Conservation (phyloP, 2,888 invertebrate species). For the Hirudinaria manillensis region DNA sequence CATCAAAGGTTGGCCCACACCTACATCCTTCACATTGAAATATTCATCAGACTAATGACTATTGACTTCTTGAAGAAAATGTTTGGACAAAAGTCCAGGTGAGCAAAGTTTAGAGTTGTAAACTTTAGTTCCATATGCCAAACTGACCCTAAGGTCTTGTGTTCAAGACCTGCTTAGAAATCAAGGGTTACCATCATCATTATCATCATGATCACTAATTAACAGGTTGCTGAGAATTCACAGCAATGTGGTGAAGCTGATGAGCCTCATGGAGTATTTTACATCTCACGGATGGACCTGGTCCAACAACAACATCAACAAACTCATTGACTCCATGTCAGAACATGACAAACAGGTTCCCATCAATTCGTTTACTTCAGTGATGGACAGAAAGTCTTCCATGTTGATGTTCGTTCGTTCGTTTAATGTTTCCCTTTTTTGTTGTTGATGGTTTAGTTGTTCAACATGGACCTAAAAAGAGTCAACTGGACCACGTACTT, state of each 20-base stretch:
- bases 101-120: not conserved
- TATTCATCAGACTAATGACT: constrained; percentile 18
- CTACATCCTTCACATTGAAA: constrained; percentile 20
- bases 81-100: constrained; percentile 29
- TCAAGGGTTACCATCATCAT: too few relatives aligned
- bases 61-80: constrained; percentile 25
- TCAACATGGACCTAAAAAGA: constrained; percentile 27
- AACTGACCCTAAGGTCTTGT: too few relatives aligned
- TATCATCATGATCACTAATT: too few relatives aligned
- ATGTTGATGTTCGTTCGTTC: too few relatives aligned
- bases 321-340: not conserved
- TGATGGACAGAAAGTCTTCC: not conserved
- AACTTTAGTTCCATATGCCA: too few relatives aligned
- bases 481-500: constrained; percentile 26
- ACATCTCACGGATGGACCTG: constrained; percentile 27
- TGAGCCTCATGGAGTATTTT: constrained; percentile 31
- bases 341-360: constrained; percentile 24
- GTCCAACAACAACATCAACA: constrained; percentile 21
- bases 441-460: constrained; percentile 4
- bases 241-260: constrained; percentile 18
- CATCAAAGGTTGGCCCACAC: not conserved
- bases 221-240: constrained; percentile 30
- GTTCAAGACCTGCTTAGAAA: too few relatives aligned
- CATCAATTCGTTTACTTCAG: not conserved
- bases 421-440: too few relatives aligned